Evolutionary conservation across 2,797 vertebrate species (phyloP).

Genomic region (Xiphorhynchus erythropygius): DNA sequence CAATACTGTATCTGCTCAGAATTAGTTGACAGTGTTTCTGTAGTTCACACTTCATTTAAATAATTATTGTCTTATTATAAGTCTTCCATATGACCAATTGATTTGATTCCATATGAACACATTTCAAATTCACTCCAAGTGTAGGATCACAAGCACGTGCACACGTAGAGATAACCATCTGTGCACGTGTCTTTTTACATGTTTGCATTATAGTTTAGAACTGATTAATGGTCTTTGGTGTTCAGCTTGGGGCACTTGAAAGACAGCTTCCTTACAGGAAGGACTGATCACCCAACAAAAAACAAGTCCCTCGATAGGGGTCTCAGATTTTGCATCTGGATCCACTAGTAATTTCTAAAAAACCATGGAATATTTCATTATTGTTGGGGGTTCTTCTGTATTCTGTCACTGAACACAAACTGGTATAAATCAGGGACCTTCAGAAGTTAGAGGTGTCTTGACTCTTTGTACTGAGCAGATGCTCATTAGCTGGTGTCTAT

Average conservation of each 20-base stretch:
- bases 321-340: not conserved
- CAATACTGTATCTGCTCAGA: not conserved
- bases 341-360: not conserved
- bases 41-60: not conserved
- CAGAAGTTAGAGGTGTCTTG: not conserved
- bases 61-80: not conserved
- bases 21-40: not conserved
- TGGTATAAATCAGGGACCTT: not conserved
- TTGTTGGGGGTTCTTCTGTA: not conserved
- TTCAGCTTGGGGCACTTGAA: not conserved
- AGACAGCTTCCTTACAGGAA: not conserved
- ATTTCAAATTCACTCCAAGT: not conserved
- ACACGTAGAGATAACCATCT: not conserved
- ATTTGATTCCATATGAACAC: not conserved
- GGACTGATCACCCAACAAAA: not conserved
- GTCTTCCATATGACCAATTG: not conserved
- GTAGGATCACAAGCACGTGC: not conserved
- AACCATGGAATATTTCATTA: not conserved
- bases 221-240: not conserved
- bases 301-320: fast-evolving
- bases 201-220: not conserved
- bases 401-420: not conserved
- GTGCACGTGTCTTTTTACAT: fast-evolving
- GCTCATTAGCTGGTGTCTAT: not conserved
- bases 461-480: not conserved